These are phyloP conservation scores for Lampropteryx suffumata DNA, from an alignment of 2,888 invertebrate species.

Conservation along the genomic window DNA sequence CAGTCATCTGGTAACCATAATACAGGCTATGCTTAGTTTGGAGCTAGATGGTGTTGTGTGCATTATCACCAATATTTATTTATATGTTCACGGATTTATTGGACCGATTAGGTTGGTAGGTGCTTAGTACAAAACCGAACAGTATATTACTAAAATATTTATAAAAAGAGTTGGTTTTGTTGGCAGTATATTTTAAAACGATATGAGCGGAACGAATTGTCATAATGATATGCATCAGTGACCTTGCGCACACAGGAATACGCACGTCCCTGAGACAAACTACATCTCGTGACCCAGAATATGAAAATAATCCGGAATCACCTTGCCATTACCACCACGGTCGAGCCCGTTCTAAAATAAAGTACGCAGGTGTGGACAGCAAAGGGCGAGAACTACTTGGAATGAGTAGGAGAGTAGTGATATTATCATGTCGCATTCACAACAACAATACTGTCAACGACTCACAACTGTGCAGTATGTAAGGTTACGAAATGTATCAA, in stretches of 20 bases:
- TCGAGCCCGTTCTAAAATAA: conserved; percentile 71
- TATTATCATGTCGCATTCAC: conserved; percentile 21
- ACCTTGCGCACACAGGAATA: conserved; percentile 53
- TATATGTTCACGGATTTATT: too few relatives aligned
- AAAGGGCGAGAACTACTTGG: conserved; percentile 53
- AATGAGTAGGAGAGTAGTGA: conserved; percentile 39
- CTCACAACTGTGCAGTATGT: conserved; percentile 44
- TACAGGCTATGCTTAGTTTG: too few relatives aligned
- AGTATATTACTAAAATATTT: too few relatives aligned
- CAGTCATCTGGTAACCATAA: too few relatives aligned
- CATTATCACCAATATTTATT: too few relatives aligned
- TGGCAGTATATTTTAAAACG: too few relatives aligned
- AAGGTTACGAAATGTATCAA: conserved; percentile 42
- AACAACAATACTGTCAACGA: conserved; percentile 46
- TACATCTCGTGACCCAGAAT: conserved; percentile 73
- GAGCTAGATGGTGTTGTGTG: too few relatives aligned
- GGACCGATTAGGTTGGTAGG: too few relatives aligned
- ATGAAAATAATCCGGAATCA: conserved; percentile 77
- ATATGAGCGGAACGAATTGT: conserved; percentile 1
- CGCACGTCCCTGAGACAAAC: conserved; percentile 73
- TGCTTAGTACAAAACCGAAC: too few relatives aligned
- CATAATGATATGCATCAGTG: conserved; percentile 43
- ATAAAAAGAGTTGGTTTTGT: too few relatives aligned
- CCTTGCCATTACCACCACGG: conserved; percentile 71
- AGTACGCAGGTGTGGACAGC: conserved; percentile 70